phyloP scores from a whole-genome alignment of 2,888 invertebrate species.

The Ferdinandea cuprea region DNA sequence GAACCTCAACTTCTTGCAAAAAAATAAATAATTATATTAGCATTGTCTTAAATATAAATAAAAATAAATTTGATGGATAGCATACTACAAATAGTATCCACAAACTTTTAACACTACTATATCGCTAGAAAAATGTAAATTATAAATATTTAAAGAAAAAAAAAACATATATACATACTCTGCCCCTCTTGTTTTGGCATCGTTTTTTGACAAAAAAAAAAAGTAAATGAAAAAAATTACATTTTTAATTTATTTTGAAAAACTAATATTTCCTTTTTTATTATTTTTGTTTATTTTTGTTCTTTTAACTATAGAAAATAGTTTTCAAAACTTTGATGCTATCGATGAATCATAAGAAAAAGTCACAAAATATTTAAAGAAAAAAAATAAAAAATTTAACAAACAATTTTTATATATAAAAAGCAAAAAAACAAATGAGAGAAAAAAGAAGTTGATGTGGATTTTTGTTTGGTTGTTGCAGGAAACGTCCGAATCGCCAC shows the following conservation, averaged over 20 bases:
- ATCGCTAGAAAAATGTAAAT: constrained; percentile 65
- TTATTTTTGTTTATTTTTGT: constrained; percentile 58
- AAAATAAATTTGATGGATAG: constrained; percentile 41
- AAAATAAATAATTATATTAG: constrained; percentile 72
- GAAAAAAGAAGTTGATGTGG: constrained; percentile 94
- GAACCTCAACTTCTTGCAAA: constrained; percentile 84
- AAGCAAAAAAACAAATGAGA: constrained; percentile 75
- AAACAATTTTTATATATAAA: constrained; percentile 58
- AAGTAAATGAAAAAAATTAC: constrained; percentile 61
- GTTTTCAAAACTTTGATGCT: constrained; percentile 70
- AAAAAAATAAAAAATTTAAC: constrained; percentile 49
- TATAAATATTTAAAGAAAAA: constrained; percentile 44
- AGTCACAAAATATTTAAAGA: constrained; percentile 74
- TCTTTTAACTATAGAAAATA: constrained; percentile 70
- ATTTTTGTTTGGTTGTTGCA: constrained; percentile 93
- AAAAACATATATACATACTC: constrained; percentile 51
- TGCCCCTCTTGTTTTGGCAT: constrained; percentile 76
- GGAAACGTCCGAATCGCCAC: constrained; percentile 89
- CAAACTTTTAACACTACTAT: constrained; percentile 38
- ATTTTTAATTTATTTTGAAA: constrained; percentile 59
- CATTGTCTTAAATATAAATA: constrained; percentile 66
- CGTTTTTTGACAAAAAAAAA: constrained; percentile 64
- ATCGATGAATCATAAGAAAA: constrained; percentile 72
- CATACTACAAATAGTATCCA: constrained; percentile 32
- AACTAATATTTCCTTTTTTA: constrained; percentile 68